Percentiles rank a stretch among this genome's conserved stretches.
Conservation (phyloP, 35 echinoderm and acorn worm species). For the Acanthaster planci region DNA sequence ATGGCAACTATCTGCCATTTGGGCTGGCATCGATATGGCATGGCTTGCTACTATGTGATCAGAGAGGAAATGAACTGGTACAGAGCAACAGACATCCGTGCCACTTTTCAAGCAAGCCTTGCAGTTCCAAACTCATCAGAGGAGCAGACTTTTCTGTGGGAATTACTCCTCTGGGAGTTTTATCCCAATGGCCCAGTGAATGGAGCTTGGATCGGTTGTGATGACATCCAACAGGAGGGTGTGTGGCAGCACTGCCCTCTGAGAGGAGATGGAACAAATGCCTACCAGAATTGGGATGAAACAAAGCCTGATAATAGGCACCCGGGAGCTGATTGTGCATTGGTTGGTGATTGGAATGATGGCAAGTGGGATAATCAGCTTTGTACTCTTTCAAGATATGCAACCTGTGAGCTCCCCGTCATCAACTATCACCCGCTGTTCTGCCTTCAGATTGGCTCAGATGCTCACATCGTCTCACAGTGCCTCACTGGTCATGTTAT, state of each 20-base stretch:
- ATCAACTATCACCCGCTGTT: not conserved
- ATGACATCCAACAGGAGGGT: not conserved
- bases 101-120: not conserved
- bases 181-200: not conserved
- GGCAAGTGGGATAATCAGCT: not conserved
- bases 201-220: not conserved
- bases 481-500: not conserved
- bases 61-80: not conserved
- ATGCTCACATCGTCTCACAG: not conserved
- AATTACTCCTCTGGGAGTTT: not conserved
- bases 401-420: not conserved
- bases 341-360: not conserved
- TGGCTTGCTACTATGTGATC: not conserved
- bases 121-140: not conserved
- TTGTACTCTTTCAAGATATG: not conserved
- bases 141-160: slow-evolving; percentile 9
- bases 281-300: slow-evolving; percentile 1
- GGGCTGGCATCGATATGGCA: slow-evolving; percentile 4
- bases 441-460: not conserved
- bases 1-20: not conserved
- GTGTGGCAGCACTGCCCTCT: not conserved
- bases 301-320: not conserved
- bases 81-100: not conserved
- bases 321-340: not conserved
- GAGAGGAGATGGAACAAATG: not conserved